Percentiles rank a stretch among this genome's conserved stretches.
Conservation (phyloP, 92 coral and sea anemone genomes). For the Epizoanthus stellaris region DNA sequence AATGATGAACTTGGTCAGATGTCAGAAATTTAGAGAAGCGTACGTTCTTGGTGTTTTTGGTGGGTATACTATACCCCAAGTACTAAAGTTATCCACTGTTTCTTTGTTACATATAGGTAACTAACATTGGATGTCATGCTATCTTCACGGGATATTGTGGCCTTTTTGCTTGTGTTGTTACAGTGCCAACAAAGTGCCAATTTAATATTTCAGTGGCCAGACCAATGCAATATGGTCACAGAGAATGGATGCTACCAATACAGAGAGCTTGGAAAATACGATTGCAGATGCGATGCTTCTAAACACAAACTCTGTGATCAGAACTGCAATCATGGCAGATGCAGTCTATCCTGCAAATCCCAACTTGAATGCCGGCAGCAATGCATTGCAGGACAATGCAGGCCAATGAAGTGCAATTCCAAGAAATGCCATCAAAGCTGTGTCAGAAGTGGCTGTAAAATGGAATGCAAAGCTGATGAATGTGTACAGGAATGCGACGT, state of each 20-base stretch:
- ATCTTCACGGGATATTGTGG: too few species aligned
- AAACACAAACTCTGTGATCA: slow-evolving; percentile 63
- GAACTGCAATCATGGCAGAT: slow-evolving; percentile 75
- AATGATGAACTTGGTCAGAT: too few species aligned
- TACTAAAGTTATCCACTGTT: too few species aligned
- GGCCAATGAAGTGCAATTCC: slow-evolving; percentile 64
- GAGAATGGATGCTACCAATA: slow-evolving; percentile 60
- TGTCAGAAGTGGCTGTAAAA: slow-evolving; percentile 77
- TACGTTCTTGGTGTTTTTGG: too few species aligned
- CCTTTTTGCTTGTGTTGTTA: too few species aligned
- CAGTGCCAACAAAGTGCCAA: too few species aligned
- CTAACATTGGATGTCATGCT: too few species aligned
- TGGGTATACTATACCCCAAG: too few species aligned
- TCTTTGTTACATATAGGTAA: too few species aligned
- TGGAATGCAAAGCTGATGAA: slow-evolving; percentile 69
- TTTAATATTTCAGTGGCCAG: not conserved
- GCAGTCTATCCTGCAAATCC: slow-evolving; percentile 58
- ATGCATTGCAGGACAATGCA: slow-evolving; percentile 77
- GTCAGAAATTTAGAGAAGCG: too few species aligned
- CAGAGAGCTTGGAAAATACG: slow-evolving; percentile 44
- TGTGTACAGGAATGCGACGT: slow-evolving; percentile 76
- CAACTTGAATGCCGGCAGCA: slow-evolving; percentile 81
- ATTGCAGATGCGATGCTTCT: slow-evolving; percentile 44
- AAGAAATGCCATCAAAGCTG: slow-evolving; percentile 71
- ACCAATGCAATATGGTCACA: slow-evolving; percentile 53